phyloP scores from a whole-genome alignment of 2,888 invertebrate species.

The Phyllotreta cruciferae region DNA sequence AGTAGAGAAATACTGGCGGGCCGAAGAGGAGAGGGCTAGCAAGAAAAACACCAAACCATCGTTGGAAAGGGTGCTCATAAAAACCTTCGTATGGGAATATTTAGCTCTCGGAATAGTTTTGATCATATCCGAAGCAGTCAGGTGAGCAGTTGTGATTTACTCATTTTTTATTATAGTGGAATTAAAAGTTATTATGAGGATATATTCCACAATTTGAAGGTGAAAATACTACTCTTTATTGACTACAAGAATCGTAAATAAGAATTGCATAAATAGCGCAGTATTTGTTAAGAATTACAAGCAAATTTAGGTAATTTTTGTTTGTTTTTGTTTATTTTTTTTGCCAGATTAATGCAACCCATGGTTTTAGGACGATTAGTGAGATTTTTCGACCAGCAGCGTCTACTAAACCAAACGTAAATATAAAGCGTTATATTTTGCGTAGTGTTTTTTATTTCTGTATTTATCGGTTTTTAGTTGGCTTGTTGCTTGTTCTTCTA shows the following conservation, averaged over 20 bases:
- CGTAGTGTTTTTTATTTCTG: too few relatives aligned
- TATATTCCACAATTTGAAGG: too few relatives aligned
- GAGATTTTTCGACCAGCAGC: conserved; percentile 63
- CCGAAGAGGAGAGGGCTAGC: conserved; percentile 62
- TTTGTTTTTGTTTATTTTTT: conserved; percentile 27
- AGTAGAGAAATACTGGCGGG: conserved; percentile 69
- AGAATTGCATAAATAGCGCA: too few relatives aligned
- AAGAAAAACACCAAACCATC: conserved; percentile 64
- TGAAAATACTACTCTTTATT: too few relatives aligned
- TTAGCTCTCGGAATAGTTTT: conserved; percentile 70
- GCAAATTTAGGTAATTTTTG: not conserved
- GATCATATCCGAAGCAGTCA: conserved; percentile 66
- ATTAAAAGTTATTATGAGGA: not conserved
- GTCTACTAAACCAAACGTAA: not conserved
- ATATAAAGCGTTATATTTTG: too few relatives aligned
- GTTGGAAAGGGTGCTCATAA: conserved; percentile 65
- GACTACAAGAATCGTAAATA: too few relatives aligned
- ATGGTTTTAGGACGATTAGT: conserved; percentile 69
- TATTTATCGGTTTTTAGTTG: too few relatives aligned
- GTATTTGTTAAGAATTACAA: not conserved
- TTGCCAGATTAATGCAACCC: conserved; percentile 69
- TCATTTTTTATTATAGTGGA: not conserved
- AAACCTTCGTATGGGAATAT: conserved; percentile 69
- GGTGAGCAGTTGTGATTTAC: conserved; percentile 58
- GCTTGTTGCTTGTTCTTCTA: too few relatives aligned